phyloP scores from a whole-genome alignment of 2,113 vertebrate species.

The Onychostoma macrolepis region DNA sequence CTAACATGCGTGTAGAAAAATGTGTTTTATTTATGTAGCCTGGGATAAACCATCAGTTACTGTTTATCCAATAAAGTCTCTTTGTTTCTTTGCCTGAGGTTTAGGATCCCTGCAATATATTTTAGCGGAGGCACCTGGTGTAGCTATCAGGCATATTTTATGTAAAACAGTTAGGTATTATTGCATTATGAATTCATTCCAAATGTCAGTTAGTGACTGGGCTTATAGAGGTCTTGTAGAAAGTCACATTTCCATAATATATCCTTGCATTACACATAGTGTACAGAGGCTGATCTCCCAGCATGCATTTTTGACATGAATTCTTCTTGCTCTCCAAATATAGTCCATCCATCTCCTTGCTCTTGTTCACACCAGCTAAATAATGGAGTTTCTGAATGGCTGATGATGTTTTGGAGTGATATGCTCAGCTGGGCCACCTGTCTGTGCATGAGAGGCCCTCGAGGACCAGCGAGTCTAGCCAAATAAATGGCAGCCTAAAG shows the following conservation, averaged over 20 bases:
- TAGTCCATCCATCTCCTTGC: constrained; percentile 41
- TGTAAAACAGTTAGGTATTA: constrained; percentile 57
- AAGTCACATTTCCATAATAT: constrained; percentile 61
- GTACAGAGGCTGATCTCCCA: constrained; percentile 49
- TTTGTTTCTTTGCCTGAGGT: constrained; percentile 25
- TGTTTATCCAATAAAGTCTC: constrained; percentile 19
- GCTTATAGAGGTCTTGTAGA: constrained; percentile 58
- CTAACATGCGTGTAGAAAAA: neutral
- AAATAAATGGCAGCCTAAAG: constrained; percentile 67
- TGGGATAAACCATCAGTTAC: constrained; percentile 21
- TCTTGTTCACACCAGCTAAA: constrained; percentile 57
- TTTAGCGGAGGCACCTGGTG: constrained; percentile 49
- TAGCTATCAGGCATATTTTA: constrained; percentile 56
- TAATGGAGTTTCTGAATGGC: constrained; percentile 67
- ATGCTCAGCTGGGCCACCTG: constrained; percentile 63
- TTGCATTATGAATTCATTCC: constrained; percentile 60
- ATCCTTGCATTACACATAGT: constrained; percentile 55
- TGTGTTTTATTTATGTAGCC: constrained; percentile 12
- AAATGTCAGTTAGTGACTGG: constrained; percentile 60
- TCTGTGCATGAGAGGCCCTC: constrained; percentile 43
- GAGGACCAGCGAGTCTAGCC: constrained; percentile 47
- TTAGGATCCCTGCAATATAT: constrained; percentile 39
- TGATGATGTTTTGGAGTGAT: constrained; percentile 64
- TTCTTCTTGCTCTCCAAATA: constrained; percentile 45
- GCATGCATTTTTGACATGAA: constrained; percentile 52